A percentile compares a stretch with the other conserved stretches of the same genome.
Conservation (phyloP, 2,113 vertebrate species). For the Lepisosteus oculatus region DNA sequence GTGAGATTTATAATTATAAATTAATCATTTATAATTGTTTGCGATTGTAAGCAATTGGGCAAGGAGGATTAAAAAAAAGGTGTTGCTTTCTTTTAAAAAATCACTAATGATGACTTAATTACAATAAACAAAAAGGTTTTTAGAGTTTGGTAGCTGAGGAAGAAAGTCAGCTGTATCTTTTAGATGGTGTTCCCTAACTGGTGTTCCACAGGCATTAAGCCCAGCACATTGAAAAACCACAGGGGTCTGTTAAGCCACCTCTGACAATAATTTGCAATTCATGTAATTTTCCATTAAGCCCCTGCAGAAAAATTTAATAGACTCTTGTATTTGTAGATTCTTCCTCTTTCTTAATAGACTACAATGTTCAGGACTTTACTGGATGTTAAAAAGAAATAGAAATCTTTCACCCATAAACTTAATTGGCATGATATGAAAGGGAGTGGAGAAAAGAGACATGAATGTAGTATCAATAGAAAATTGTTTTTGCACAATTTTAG, state of each 20-base stretch:
- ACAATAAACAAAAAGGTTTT: slow-evolving; percentile 22
- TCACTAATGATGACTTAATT: slow-evolving; percentile 21
- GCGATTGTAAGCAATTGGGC: not conserved
- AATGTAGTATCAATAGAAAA: too few relatives aligned
- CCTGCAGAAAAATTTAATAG: slow-evolving; percentile 29
- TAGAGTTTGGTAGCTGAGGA: slow-evolving; percentile 15
- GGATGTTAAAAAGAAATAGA: too few relatives aligned
- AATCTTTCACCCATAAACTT: too few relatives aligned
- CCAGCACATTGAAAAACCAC: not conserved
- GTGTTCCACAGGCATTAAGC: not conserved
- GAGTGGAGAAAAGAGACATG: too few relatives aligned
- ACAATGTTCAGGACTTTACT: slow-evolving; percentile 8
- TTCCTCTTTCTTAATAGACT: slow-evolving; percentile 15
- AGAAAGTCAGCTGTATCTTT: slow-evolving; percentile 24
- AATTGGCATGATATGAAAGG: too few relatives aligned
- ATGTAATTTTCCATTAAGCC: slow-evolving; percentile 21
- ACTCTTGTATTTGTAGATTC: slow-evolving; percentile 28
- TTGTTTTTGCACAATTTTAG: too few relatives aligned
- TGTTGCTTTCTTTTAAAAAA: slow-evolving; percentile 11
- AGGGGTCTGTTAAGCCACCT: slow-evolving; percentile 7
- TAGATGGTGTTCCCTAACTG: slow-evolving; percentile 14
- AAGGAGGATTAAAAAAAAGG: slow-evolving; percentile 7
- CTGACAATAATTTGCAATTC: slow-evolving; percentile 35
- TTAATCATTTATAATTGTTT: not conserved
- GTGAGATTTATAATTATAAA: slow-evolving; percentile 18